These are phyloP conservation scores for Tanypteryx hageni DNA, from an alignment of 2,888 invertebrate species.

Conservation along the genomic window DNA sequence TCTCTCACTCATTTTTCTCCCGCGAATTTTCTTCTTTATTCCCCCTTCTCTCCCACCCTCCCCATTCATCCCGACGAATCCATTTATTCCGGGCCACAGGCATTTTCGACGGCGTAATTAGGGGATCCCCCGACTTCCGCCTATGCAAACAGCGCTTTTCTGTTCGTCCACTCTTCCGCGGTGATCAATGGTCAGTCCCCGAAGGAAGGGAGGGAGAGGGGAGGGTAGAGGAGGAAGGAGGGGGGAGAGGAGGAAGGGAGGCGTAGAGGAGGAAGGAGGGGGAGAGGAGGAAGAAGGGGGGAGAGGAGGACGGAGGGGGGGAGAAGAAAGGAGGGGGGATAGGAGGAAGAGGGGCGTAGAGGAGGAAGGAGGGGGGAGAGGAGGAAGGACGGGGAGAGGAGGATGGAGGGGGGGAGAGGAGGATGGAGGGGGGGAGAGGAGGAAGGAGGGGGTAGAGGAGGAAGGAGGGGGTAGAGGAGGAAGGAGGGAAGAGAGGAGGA, in stretches of 20 bases:
- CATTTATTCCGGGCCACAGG: slow-evolving; percentile 55
- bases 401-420: background rate
- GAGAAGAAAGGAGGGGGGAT: background rate
- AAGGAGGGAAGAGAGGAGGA: background rate
- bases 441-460: background rate
- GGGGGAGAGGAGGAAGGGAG: background rate
- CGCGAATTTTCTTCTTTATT: background rate
- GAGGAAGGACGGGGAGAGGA: background rate
- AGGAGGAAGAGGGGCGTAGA: background rate
- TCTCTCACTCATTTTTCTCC: background rate
- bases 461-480: background rate
- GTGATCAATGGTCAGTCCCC: slow-evolving; percentile 43
- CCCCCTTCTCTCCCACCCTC: background rate
- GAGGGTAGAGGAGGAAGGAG: too few species aligned
- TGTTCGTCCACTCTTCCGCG: background rate
- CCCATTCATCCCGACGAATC: background rate
- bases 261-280: background rate
- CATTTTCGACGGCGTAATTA: slow-evolving; percentile 40
- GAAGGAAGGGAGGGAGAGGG: too few species aligned
- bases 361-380: background rate
- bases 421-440: background rate
- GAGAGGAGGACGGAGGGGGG: background rate
- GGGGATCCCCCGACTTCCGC: slow-evolving; percentile 45
- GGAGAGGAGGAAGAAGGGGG: background rate
- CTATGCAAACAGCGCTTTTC: slow-evolving; percentile 34